Evolutionary conservation across 2,888 invertebrate species (phyloP).

Genomic region (Drosophila mercatorum): DNA sequence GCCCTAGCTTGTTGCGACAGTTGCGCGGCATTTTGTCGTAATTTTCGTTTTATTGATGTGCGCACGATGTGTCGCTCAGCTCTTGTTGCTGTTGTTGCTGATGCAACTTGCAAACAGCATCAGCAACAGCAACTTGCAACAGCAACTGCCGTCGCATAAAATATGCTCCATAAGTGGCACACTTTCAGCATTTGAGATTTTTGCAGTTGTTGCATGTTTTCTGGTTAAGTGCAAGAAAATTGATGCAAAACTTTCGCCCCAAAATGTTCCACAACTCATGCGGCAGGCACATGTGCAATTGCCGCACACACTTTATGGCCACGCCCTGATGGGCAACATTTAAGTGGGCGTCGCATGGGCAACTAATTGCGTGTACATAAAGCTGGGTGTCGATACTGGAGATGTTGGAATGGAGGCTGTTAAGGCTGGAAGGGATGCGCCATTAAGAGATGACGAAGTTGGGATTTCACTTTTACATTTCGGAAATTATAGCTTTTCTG

Average conservation of each 20-base stretch:
- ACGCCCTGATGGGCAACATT: constrained; percentile 20
- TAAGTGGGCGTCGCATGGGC: constrained; percentile 21
- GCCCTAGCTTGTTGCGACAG: constrained; percentile 34
- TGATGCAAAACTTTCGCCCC: constrained; percentile 71
- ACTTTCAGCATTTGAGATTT: constrained; percentile 64
- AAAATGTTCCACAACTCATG: constrained; percentile 68
- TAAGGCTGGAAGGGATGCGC: not conserved
- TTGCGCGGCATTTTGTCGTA: constrained; percentile 61
- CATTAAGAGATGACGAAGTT: not conserved
- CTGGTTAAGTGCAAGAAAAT: constrained; percentile 67
- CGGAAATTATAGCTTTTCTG: too few relatives aligned
- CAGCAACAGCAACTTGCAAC: constrained; percentile 45
- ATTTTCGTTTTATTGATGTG: constrained; percentile 74
- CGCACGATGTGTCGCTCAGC: constrained; percentile 28
- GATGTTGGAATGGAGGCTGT: constrained; percentile 2
- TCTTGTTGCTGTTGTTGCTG: constrained; percentile 10
- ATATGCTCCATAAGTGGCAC: constrained; percentile 67
- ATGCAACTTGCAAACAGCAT: too few relatives aligned
- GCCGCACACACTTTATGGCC: constrained; percentile 26
- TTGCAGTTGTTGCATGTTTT: constrained; percentile 41
- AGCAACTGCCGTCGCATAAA: constrained; percentile 26
- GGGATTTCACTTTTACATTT: not conserved
- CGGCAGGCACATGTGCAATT: constrained; percentile 19
- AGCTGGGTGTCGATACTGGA: not conserved
- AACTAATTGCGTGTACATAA: constrained; percentile 22